Evolutionary conservation across 2,888 invertebrate species (phyloP).

Genomic region (Pterostichus niger): DNA sequence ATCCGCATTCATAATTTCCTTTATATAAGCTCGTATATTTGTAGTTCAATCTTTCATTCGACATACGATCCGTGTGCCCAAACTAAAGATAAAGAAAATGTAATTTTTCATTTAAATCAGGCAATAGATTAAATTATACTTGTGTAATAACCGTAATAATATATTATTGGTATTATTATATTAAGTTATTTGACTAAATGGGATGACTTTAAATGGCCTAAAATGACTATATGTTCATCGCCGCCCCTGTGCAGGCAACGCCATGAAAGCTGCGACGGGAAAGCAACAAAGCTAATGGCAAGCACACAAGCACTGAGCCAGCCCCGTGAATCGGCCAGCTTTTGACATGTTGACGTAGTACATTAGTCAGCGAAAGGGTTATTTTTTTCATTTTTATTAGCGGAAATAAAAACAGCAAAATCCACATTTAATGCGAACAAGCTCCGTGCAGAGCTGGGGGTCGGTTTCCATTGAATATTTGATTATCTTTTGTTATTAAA

Average conservation of each 20-base stretch:
- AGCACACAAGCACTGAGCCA: slow-evolving; percentile 20
- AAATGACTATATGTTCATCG: too few species aligned
- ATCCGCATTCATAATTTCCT: too few species aligned
- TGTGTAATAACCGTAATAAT: too few species aligned
- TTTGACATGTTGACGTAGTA: slow-evolving; percentile 66
- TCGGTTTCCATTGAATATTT: slow-evolving; percentile 48
- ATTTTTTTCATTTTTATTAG: slow-evolving; percentile 63
- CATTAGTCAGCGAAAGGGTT: slow-evolving; percentile 63
- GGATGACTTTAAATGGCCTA: too few species aligned
- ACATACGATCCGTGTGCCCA: too few species aligned
- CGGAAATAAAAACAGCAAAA: slow-evolving; percentile 61
- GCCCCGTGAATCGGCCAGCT: slow-evolving; percentile 43
- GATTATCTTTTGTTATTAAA: slow-evolving; percentile 59
- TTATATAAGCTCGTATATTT: too few species aligned
- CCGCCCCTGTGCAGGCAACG: not conserved
- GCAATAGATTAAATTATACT: too few species aligned
- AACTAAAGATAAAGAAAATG: too few species aligned
- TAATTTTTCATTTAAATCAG: too few species aligned
- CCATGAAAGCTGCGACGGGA: not conserved
- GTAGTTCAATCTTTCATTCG: too few species aligned
- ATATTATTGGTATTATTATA: too few species aligned
- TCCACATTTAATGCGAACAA: slow-evolving; percentile 47
- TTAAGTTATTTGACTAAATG: too few species aligned
- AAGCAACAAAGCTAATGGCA: slow-evolving; percentile 61
- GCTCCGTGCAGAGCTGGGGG: not conserved